Conservation (phyloP, 1,140 invertebrate species). For the Charaxes varanes region DNA sequence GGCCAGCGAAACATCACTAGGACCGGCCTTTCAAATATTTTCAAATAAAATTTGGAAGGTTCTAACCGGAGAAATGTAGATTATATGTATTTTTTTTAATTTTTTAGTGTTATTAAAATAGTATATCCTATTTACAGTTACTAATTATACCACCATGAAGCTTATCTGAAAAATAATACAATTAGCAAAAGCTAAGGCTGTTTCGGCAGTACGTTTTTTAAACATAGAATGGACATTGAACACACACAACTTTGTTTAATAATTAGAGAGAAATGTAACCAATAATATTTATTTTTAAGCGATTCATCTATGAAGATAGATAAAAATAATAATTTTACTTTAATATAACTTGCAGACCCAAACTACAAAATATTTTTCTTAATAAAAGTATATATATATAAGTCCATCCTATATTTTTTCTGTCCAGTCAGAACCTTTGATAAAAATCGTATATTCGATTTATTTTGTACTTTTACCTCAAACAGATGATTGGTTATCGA, state of each 20-base stretch:
- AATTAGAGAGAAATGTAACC: background rate
- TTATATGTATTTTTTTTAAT: slow-evolving; percentile 10
- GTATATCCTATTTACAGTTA: background rate
- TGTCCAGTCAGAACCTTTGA: slow-evolving; percentile 3
- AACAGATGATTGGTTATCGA: background rate
- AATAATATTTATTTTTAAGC: no score
- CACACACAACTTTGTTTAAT: background rate
- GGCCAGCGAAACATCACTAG: slow-evolving; percentile 11
- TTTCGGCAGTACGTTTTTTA: slow-evolving; percentile 2
- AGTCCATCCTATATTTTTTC: background rate
- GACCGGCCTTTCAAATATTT: slow-evolving; percentile 14
- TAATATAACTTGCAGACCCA: no score
- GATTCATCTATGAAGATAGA: no score
- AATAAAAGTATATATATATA: no score
- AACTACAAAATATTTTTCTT: background rate
- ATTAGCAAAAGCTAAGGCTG: no score
- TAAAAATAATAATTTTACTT: no score
- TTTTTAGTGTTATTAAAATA: slow-evolving; percentile 12
- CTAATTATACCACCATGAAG: no score
- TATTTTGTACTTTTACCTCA: slow-evolving; percentile 3
- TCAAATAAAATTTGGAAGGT: slow-evolving; percentile 5
- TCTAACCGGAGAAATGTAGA: slow-evolving; percentile 9
- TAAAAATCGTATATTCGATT: slow-evolving; percentile 2
- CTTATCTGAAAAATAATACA: no score
- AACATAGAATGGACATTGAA: no score